Conservation (phyloP, 2,888 invertebrate genomes). For the Nysson spinosus region DNA sequence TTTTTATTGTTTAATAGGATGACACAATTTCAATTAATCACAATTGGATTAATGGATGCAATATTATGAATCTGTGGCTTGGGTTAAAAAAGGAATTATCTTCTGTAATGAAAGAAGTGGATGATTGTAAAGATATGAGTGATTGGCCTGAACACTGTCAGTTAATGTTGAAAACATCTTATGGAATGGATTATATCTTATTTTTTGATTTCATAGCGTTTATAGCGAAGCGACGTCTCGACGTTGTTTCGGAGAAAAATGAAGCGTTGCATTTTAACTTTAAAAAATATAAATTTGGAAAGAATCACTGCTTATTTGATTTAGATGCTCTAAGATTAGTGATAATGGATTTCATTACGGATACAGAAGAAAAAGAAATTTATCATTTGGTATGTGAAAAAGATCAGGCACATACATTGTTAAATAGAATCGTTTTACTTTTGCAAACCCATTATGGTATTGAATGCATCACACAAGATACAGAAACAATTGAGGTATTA, state of each 20-base stretch:
- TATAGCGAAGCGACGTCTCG: slow-evolving; percentile 82
- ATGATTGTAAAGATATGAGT: slow-evolving; percentile 86
- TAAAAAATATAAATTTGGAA: slow-evolving; percentile 76
- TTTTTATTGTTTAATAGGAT: slow-evolving; percentile 77
- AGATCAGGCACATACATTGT: slow-evolving; percentile 46
- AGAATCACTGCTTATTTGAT: slow-evolving; percentile 79
- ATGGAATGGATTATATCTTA: slow-evolving; percentile 86
- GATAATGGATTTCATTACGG: slow-evolving; percentile 76
- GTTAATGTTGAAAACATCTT: slow-evolving; percentile 85
- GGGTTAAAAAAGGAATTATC: slow-evolving; percentile 82
- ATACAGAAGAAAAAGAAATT: slow-evolving; percentile 64
- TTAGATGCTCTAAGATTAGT: slow-evolving; percentile 76
- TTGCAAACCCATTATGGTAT: slow-evolving; percentile 26
- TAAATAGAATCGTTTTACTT: slow-evolving; percentile 48
- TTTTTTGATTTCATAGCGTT: slow-evolving; percentile 84
- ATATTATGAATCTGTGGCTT: slow-evolving; percentile 86
- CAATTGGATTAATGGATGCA: slow-evolving; percentile 97
- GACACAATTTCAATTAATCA: slow-evolving; percentile 98
- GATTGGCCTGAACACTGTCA: slow-evolving; percentile 90
- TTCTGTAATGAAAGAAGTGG: slow-evolving; percentile 87
- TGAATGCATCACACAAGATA: slow-evolving; percentile 5
- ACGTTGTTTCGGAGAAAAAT: slow-evolving; percentile 74
- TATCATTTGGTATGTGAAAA: slow-evolving; percentile 56
- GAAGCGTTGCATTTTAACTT: slow-evolving; percentile 71
- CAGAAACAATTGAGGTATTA: neutral